phyloP scores from a whole-genome alignment of 2,113 vertebrate genomes.

The Peromyscus leucopus region DNA sequence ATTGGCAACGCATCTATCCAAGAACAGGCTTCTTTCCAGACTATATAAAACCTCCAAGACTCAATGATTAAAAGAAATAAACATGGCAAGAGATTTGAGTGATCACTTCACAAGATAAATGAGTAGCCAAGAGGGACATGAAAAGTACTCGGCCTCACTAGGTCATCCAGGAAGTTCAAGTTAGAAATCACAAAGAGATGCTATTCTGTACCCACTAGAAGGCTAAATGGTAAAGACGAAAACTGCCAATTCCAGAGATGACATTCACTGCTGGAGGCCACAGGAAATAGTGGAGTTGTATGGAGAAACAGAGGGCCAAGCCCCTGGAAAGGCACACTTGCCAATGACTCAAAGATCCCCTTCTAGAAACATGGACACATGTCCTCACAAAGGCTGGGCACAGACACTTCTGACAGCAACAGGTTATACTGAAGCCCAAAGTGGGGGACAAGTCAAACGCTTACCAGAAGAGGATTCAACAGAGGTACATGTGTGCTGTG shows the following conservation, averaged over 20 bases:
- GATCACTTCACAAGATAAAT: background rate
- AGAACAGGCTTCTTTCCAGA: background rate
- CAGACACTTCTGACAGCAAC: background rate
- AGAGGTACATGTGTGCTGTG: background rate
- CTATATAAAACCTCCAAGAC: background rate
- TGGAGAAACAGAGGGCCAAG: background rate
- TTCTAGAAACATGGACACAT: background rate
- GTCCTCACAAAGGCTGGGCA: background rate
- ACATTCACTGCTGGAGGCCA: background rate
- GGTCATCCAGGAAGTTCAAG: conserved; percentile 17
- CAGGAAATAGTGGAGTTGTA: background rate
- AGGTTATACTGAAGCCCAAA: background rate
- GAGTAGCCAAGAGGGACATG: background rate
- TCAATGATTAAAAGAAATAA: background rate
- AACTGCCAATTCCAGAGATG: background rate
- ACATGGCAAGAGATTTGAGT: background rate
- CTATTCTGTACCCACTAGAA: background rate
- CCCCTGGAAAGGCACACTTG: background rate
- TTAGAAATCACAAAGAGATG: background rate
- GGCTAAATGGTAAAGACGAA: background rate
- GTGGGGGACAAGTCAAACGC: background rate
- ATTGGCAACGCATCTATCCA: background rate
- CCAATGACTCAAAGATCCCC: background rate
- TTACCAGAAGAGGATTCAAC: background rate
- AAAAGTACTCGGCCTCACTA: background rate